phyloP scores from a whole-genome alignment of 2,797 vertebrate genomes.

The Mareca strepera region DNA sequence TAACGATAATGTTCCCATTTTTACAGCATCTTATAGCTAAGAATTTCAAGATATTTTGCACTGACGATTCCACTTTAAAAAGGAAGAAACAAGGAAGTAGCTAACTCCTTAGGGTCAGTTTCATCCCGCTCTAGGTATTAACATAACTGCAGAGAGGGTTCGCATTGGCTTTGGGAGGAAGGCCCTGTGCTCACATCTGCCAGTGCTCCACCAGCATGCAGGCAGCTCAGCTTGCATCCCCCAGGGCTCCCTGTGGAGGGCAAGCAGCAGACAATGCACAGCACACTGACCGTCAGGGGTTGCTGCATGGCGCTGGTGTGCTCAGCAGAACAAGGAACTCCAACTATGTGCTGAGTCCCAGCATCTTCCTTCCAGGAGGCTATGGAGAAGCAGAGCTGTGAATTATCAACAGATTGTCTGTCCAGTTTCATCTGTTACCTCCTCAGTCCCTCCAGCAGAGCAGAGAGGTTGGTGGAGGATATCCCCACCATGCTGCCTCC shows the following conservation, averaged over 20 bases:
- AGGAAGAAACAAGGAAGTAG: not conserved
- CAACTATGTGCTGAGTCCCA: not conserved
- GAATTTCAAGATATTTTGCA: not conserved
- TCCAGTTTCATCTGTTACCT: not conserved
- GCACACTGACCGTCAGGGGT: not conserved
- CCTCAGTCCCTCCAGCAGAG: not conserved
- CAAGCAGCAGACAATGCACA: not conserved
- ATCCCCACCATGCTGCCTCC: not conserved
- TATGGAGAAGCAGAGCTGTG: not conserved
- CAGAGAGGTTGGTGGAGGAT: not conserved
- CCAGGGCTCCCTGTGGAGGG: not conserved
- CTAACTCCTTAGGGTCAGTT: not conserved
- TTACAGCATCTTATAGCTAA: not conserved
- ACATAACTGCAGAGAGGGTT: accelerated
- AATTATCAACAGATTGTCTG: not conserved
- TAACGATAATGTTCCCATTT: not conserved
- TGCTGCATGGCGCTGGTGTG: not conserved
- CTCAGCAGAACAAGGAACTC: not conserved
- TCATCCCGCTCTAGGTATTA: not conserved
- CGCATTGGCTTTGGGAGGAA: not conserved
- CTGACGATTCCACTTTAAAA: accelerated
- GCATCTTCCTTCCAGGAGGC: not conserved
- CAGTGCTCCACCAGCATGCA: not conserved
- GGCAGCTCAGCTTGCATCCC: not conserved
- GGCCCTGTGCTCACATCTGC: not conserved